Evolutionary conservation across 2,113 vertebrate genomes (phyloP).

Genomic region (Tonatia bakeri): DNA sequence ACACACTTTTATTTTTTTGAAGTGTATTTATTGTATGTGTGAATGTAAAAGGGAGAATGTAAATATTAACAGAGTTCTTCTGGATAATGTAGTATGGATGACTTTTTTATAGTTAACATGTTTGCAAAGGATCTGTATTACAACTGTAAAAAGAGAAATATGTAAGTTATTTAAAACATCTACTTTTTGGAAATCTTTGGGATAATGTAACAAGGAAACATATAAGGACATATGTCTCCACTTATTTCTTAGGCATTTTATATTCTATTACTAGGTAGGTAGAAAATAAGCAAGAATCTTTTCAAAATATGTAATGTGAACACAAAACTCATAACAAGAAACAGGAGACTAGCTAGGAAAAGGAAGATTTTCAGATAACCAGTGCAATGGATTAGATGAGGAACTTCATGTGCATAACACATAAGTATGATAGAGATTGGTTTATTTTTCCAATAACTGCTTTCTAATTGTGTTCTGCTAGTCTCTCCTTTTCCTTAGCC

Average conservation of each 20-base stretch:
- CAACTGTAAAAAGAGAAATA: not conserved
- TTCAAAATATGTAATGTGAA: not conserved
- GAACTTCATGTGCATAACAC: not conserved
- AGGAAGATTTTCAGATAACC: not conserved
- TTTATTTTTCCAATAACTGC: not conserved
- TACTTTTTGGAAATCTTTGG: conserved; percentile 17
- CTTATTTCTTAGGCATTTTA: not conserved
- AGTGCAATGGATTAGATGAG: not conserved
- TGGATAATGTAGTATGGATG: not conserved
- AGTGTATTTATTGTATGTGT: not conserved
- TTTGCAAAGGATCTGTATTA: not conserved
- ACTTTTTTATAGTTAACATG: not conserved
- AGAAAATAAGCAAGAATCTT: conserved; percentile 3
- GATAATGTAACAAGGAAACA: not conserved
- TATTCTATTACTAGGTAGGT: not conserved
- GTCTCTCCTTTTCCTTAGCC: not conserved
- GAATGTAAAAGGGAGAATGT: not conserved
- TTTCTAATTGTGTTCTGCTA: not conserved
- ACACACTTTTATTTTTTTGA: not conserved
- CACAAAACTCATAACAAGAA: not conserved
- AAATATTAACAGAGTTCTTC: not conserved
- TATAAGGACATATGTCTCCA: not conserved
- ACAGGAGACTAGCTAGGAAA: not conserved
- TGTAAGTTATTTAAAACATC: not conserved
- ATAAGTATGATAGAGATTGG: not conserved